phyloP scores from a whole-genome alignment of 1,140 invertebrate species.

The Brachionus rubens region DNA sequence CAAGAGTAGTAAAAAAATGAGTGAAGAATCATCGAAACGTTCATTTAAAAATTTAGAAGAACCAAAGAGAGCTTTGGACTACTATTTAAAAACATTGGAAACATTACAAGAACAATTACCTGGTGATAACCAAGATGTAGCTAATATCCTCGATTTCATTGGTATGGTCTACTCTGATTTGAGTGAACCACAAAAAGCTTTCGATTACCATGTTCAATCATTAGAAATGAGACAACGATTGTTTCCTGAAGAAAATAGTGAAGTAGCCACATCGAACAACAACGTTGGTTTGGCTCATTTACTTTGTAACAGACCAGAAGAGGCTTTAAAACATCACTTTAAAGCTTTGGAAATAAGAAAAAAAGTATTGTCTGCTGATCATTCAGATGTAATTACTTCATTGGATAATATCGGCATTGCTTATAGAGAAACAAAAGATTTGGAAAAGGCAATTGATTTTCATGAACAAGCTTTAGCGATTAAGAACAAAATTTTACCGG shows the following conservation, averaged over 20 bases:
- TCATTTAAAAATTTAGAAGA: constrained; percentile 27
- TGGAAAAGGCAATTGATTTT: constrained; percentile 2
- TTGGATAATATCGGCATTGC: constrained; percentile 7
- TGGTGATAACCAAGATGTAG: neutral
- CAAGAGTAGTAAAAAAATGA: neutral
- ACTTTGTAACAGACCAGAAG: neutral
- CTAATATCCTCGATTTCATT: constrained; percentile 2
- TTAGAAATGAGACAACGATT: neutral
- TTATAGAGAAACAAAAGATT: neutral
- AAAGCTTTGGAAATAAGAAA: constrained; percentile 4
- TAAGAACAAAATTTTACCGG: constrained; percentile 2
- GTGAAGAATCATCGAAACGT: neutral
- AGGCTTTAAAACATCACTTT: neutral
- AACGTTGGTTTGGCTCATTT: neutral
- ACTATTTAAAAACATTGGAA: neutral
- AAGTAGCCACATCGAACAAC: constrained; percentile 5
- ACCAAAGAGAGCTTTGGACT: constrained; percentile 20
- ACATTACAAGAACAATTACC: neutral
- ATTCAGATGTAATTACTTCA: neutral
- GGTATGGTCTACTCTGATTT: constrained; percentile 25
- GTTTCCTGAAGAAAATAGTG: neutral
- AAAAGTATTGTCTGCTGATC: neutral
- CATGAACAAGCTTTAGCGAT: constrained; percentile 14
- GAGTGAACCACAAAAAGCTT: neutral
- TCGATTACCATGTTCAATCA: neutral